A percentile compares a stretch with the other conserved stretches of the same genome.
These are phyloP conservation scores for Pheosia tremula DNA, from an alignment of 2,888 invertebrate species.

Conservation along the genomic window DNA sequence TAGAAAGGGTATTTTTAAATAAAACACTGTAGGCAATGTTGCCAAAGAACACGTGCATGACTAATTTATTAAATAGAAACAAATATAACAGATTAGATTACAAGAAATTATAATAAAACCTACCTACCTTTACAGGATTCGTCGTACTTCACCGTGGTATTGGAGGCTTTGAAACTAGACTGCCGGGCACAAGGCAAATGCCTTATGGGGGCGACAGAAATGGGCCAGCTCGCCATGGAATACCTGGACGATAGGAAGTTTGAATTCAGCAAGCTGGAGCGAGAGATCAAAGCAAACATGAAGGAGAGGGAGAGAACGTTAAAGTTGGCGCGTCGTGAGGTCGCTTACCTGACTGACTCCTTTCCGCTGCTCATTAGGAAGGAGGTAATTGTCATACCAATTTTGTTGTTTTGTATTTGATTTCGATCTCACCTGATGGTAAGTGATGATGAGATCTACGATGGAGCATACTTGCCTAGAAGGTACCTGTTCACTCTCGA, in stretches of 20 bases:
- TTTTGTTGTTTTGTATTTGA: too few species aligned
- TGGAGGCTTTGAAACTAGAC: constrained; percentile 84
- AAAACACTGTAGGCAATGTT: too few species aligned
- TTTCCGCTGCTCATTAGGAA: constrained; percentile 76
- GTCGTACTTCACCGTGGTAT: constrained; percentile 86
- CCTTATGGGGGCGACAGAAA: constrained; percentile 85
- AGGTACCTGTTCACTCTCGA: too few species aligned
- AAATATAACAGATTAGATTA: too few species aligned
- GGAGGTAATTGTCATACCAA: constrained; percentile 55
- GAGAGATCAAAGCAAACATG: constrained; percentile 86
- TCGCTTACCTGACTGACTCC: constrained; percentile 71
- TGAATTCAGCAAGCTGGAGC: constrained; percentile 84
- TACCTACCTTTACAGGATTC: constrained; percentile 78
- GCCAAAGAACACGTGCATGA: too few species aligned
- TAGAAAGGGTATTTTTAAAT: too few species aligned
- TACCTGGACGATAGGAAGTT: constrained; percentile 86
- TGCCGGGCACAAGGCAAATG: constrained; percentile 85
- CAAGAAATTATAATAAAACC: too few species aligned
- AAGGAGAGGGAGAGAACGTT: constrained; percentile 84
- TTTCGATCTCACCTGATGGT: too few species aligned
- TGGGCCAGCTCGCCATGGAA: constrained; percentile 88
- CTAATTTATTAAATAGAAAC: neutral
- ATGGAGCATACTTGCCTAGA: too few species aligned
- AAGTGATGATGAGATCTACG: too few species aligned
- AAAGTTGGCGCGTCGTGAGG: constrained; percentile 75